Base-by-base conservation (phyloP, 2,888 invertebrate genomes). In the Tetrapedia diversipes region DNA sequence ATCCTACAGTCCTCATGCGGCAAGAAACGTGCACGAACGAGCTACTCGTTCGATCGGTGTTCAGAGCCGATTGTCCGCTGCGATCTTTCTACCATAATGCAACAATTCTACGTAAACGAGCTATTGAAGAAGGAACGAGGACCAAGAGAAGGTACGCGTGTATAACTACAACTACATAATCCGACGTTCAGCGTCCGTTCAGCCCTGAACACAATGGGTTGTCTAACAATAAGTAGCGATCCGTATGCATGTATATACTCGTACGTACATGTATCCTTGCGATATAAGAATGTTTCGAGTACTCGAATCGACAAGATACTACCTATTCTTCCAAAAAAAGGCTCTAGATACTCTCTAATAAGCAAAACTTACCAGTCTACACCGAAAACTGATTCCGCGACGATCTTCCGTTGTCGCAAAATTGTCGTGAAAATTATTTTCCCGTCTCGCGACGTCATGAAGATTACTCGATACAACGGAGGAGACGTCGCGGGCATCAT, bases 311-410 rank as follows among this genome's bases (percentile, higher is more conserved):
- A 63, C 61, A 63, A 54, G 59, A 76, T 66, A 65, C 70, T 80
- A 76, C 72, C 83, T 84, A 80, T 82, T 85, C 77, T 81, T 83
- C 77, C 77, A 85, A 53, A n/a, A 51, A 43, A 60, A 32, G 2
- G 87, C 88, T 88, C 90, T 90, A 90, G 84, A 84, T 85, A 84
- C 86, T 84, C 81, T 89, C 90, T 91, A 91, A 88, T 83, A 91
- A 90, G 91, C 90, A 84, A 86, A 85, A 90, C 90, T 91, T 91
- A 90, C 90, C 90, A 86, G 85, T 80, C 80, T 84, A 86, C 80
- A 74, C 29, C 37, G 70, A 71, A 71, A 79, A 73, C 54, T 67
- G 73, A 81, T 72, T 66, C 74, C 79, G 71, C 80, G 81, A 82
- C 69, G 64, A 75, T 81, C 75, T 70, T 51, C 41, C 16, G 39